phyloP scores from a whole-genome alignment of 2,797 vertebrate genomes.

The Remorina albescens region DNA sequence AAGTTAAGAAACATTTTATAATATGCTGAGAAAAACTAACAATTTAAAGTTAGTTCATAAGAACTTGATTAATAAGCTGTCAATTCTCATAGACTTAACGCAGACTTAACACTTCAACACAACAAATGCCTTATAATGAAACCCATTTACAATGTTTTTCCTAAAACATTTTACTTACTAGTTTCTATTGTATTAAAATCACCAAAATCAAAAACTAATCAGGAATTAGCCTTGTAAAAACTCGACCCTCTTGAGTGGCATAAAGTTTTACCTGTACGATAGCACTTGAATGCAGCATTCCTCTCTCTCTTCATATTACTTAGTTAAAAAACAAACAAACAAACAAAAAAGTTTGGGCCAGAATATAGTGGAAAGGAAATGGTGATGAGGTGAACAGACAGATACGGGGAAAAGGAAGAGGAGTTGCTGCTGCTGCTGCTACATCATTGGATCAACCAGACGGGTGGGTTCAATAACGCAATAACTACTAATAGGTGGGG shows the following conservation, averaged over 20 bases:
- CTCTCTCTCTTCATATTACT: background rate
- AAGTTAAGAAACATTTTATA: background rate
- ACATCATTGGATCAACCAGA: constrained; percentile 3
- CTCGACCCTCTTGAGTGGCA: background rate
- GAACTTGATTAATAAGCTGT: background rate
- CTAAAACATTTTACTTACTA: background rate
- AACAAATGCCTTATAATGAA: background rate
- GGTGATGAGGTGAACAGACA: background rate
- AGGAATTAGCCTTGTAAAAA: too few species aligned
- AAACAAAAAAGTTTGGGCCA: background rate
- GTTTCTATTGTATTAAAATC: background rate
- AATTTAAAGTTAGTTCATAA: background rate
- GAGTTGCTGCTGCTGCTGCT: background rate
- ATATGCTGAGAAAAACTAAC: background rate
- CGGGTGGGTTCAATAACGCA: background rate
- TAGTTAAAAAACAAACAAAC: background rate
- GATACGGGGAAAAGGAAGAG: background rate
- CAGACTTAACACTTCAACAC: too few species aligned
- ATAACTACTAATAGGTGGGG: too few species aligned
- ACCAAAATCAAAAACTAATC: too few species aligned
- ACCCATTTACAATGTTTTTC: background rate
- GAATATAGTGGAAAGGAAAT: too few species aligned
- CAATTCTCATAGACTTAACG: background rate
- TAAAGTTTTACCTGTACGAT: background rate
- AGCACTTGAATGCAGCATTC: background rate